Evolutionary conservation across 2,113 vertebrate genomes (phyloP).

Genomic region (Mus spicilegus): DNA sequence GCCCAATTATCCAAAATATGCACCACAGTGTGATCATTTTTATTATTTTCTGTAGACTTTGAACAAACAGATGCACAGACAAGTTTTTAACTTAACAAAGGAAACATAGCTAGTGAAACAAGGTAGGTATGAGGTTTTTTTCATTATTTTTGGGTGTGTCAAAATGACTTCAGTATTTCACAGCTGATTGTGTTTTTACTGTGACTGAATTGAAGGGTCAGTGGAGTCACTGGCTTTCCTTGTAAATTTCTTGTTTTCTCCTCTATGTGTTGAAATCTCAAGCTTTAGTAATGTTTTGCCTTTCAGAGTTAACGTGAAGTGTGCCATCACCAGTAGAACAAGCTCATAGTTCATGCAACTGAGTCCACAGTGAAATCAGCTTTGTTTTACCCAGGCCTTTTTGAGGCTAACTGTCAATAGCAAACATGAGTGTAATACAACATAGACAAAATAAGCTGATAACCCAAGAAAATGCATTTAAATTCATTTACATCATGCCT

Average conservation of each 20-base stretch:
- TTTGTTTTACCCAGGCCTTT: too few species aligned
- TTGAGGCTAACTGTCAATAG: background rate
- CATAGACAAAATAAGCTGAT: background rate
- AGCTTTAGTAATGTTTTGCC: background rate
- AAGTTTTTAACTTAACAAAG: background rate
- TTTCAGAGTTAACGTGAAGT: background rate
- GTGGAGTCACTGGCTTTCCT: background rate
- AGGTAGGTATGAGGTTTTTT: background rate
- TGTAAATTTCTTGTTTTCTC: background rate
- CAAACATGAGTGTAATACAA: background rate
- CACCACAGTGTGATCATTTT: background rate
- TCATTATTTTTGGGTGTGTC: constrained; percentile 51
- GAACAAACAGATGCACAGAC: background rate
- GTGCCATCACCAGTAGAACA: too few species aligned
- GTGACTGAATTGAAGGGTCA: background rate
- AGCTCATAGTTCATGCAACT: background rate
- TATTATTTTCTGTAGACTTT: background rate
- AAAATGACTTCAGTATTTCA: constrained; percentile 38
- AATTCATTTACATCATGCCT: background rate
- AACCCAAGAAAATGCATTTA: background rate
- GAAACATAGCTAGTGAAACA: background rate
- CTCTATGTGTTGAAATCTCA: background rate
- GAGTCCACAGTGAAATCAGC: background rate
- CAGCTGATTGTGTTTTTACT: constrained; percentile 1
- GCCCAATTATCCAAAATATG: background rate